phyloP scores from a whole-genome alignment of 2,888 invertebrate genomes.

The Resseliella maxima region DNA sequence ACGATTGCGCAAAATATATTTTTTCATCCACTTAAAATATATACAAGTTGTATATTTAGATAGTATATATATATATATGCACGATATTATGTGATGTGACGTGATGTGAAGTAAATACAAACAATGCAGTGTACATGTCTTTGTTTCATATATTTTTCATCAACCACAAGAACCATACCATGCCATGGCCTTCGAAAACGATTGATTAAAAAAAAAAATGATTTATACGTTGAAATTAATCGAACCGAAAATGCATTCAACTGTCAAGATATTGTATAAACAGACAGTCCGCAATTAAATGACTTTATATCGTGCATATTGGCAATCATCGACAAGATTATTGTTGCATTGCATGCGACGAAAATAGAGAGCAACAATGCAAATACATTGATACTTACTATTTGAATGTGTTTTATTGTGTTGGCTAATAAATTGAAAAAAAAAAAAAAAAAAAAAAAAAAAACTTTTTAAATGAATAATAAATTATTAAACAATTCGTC shows the following conservation, averaged over 20 bases:
- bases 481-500: conserved; percentile 7
- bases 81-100: too few relatives aligned
- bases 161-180: not conserved
- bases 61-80: not conserved
- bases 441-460: not conserved
- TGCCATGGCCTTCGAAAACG: conserved; percentile 45
- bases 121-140: not conserved
- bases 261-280: not conserved
- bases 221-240: not conserved
- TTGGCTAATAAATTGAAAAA: not conserved
- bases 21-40: conserved; percentile 5
- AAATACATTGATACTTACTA: not conserved
- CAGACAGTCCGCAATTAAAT: conserved; percentile 36
- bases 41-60: too few relatives aligned
- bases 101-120: too few relatives aligned
- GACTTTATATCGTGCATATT: not conserved
- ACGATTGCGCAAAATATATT: conserved; percentile 35
- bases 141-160: not conserved
- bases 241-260: not conserved
- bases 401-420: not conserved
- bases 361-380: not conserved
- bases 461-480: not conserved
- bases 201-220: not conserved
- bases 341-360: conserved; percentile 26
- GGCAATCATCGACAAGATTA: not conserved